Evolutionary conservation across 1,140 invertebrate species (phyloP).

Genomic region (Megalopta genalis): DNA sequence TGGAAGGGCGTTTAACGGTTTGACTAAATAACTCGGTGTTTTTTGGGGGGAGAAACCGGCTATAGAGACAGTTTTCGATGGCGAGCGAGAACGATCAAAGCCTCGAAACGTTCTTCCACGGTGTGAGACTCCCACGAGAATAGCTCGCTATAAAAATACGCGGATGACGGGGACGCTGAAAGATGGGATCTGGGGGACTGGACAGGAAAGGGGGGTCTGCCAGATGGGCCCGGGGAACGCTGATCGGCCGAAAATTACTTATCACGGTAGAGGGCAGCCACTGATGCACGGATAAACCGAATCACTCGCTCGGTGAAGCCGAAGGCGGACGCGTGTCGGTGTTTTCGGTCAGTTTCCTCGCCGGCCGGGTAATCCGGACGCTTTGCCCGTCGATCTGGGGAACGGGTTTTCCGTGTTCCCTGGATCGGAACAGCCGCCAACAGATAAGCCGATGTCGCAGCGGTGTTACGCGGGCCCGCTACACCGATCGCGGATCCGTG

Average conservation of each 20-base stretch:
- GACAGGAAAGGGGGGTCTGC: too few relatives aligned
- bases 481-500: conserved; percentile 3
- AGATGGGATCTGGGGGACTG: too few relatives aligned
- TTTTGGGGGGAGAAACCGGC: too few relatives aligned
- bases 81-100: not conserved
- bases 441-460: conserved; percentile 43
- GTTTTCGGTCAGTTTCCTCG: conserved; percentile 61
- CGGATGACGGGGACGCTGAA: not conserved
- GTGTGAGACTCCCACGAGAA: not conserved
- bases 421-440: conserved; percentile 38
- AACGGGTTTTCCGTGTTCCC: conserved; percentile 30
- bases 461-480: not conserved
- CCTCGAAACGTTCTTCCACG: not conserved
- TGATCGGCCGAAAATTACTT: conserved; percentile 41
- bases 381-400: conserved; percentile 35
- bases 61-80: not conserved
- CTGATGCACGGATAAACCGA: conserved; percentile 54
- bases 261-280: conserved; percentile 35
- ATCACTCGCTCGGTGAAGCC: conserved; percentile 58
- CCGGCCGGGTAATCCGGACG: conserved; percentile 32
- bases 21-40: too few relatives aligned
- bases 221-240: not conserved
- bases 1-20: too few relatives aligned
- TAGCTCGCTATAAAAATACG: not conserved
- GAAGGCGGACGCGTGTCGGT: conserved; percentile 55